Evolutionary conservation across 2,113 vertebrate genomes (phyloP).

Genomic region (Perognathus longimembris): DNA sequence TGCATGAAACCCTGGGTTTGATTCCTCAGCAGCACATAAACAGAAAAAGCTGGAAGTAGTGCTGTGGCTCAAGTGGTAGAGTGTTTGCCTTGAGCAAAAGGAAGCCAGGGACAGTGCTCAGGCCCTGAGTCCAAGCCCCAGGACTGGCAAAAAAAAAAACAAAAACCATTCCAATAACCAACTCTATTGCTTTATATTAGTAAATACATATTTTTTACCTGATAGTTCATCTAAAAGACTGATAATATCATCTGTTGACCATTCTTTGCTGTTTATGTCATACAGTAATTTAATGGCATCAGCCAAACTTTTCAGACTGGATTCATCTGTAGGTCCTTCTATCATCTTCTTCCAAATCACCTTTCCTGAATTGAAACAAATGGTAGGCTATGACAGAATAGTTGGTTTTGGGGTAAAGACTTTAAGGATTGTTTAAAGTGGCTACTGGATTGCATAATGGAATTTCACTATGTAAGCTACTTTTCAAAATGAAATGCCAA

Average conservation of each 20-base stretch:
- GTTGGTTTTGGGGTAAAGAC: conserved; percentile 22
- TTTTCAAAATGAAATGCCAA: not conserved
- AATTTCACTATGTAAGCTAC: conserved; percentile 9
- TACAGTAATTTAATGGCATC: conserved; percentile 90
- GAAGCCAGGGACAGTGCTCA: too few relatives aligned
- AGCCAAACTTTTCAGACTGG: conserved; percentile 89
- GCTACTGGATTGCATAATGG: conserved; percentile 27
- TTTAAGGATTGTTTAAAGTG: conserved; percentile 49
- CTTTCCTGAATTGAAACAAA: conserved; percentile 86
- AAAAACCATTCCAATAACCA: conserved; percentile 45
- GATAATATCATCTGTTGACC: conserved; percentile 90
- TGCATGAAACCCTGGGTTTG: too few relatives aligned
- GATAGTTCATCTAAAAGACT: conserved; percentile 92
- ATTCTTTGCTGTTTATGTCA: conserved; percentile 86
- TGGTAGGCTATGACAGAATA: conserved; percentile 53
- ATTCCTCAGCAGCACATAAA: too few relatives aligned
- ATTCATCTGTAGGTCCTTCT: conserved; percentile 87
- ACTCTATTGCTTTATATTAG: conserved; percentile 36
- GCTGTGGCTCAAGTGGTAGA: too few relatives aligned
- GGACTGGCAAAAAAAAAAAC: too few relatives aligned
- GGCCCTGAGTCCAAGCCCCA: too few relatives aligned
- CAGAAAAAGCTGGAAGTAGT: too few relatives aligned
- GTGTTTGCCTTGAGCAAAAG: too few relatives aligned
- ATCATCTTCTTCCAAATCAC: conserved; percentile 91
- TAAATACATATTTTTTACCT: conserved; percentile 85